phyloP scores from a whole-genome alignment of 2,113 vertebrate genomes.

The Proteles cristata region DNA sequence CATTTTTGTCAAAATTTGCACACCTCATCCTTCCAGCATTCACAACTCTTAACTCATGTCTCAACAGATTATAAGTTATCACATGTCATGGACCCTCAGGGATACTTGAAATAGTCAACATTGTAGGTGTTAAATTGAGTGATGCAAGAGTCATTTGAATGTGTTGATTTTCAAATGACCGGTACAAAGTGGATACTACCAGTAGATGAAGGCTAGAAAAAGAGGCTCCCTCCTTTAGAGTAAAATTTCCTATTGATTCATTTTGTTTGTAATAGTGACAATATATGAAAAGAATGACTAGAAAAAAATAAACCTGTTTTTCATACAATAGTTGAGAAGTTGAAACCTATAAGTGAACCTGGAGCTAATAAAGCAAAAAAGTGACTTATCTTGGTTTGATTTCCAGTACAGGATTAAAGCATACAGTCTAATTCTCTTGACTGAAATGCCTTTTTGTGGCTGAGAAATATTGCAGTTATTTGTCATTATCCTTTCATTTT shows the following conservation, averaged over 20 bases:
- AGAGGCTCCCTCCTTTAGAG: not conserved
- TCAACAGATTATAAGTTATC: slow-evolving; percentile 30
- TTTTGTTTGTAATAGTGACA: slow-evolving; percentile 10
- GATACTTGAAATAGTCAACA: slow-evolving; percentile 26
- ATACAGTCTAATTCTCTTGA: not conserved
- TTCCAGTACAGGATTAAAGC: not conserved
- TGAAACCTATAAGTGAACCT: not conserved
- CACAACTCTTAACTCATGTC: not conserved
- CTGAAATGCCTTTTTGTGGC: slow-evolving; percentile 20
- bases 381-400: not conserved
- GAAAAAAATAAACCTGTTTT: slow-evolving; percentile 16
- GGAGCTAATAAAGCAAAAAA: slow-evolving; percentile 28
- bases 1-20: slow-evolving; percentile 32
- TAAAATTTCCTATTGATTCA: not conserved
- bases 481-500: slow-evolving; percentile 24
- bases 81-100: not conserved
- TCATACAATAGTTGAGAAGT: slow-evolving; percentile 18
- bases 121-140: slow-evolving; percentile 8
- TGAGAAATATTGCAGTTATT: slow-evolving; percentile 15
- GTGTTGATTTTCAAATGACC: slow-evolving; percentile 10
- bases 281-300: not conserved
- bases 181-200: not conserved
- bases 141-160: not conserved
- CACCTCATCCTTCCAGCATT: not conserved
- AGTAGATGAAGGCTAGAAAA: not conserved